Conservation (phyloP, 2,888 invertebrate species). For the Lysandra coridon region DNA sequence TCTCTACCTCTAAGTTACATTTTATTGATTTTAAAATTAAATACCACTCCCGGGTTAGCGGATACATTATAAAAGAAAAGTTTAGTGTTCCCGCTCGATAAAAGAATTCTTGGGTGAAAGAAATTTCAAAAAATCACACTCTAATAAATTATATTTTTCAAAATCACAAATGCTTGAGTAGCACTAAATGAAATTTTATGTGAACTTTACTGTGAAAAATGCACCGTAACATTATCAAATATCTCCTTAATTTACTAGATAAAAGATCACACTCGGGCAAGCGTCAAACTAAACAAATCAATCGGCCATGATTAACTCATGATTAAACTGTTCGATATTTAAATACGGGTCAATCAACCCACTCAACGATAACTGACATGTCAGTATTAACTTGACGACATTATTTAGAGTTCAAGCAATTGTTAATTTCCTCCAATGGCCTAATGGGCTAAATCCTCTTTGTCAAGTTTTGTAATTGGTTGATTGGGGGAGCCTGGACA, state of each 20-base stretch:
- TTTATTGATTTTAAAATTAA: too few species aligned
- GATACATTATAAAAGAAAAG: neutral
- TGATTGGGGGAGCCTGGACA: constrained; percentile 45
- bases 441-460: constrained; percentile 78
- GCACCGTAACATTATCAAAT: too few species aligned
- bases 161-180: too few species aligned
- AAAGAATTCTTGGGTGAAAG: neutral
- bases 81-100: neutral
- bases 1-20: too few species aligned
- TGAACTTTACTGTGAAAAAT: too few species aligned
- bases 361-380: constrained; percentile 74
- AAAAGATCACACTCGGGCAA: neutral
- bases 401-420: constrained; percentile 76
- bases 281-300: neutral
- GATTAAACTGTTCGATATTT: constrained; percentile 39
- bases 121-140: too few species aligned
- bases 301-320: constrained; percentile 31
- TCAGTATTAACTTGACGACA: constrained; percentile 71
- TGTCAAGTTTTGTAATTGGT: constrained; percentile 48
- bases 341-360: constrained; percentile 61
- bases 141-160: too few species aligned
- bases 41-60: too few species aligned
- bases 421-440: constrained; percentile 79
- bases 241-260: neutral
- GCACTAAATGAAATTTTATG: too few species aligned